These are phyloP conservation scores for Glossophaga mutica DNA, from an alignment of 2,797 vertebrate species.

Conservation along the genomic window DNA sequence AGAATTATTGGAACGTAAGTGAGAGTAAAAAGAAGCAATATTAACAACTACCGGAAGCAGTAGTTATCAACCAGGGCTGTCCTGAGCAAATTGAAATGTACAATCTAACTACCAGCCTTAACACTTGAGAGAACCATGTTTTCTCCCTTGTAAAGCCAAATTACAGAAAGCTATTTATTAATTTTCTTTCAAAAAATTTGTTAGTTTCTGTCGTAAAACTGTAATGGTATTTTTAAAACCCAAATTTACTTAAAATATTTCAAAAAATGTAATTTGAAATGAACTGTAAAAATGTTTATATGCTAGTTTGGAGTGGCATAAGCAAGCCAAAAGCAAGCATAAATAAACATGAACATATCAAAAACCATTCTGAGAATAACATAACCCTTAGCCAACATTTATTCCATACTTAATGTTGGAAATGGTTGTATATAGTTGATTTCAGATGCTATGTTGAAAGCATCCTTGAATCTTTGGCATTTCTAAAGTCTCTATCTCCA, in stretches of 20 bases:
- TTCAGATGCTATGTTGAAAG: not conserved
- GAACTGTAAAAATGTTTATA: not conserved
- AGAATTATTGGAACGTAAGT: not conserved
- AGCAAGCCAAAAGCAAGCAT: not conserved
- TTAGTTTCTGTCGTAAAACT: not conserved
- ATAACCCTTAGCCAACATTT: not conserved
- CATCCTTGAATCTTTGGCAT: not conserved
- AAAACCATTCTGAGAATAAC: not conserved
- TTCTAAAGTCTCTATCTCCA: not conserved
- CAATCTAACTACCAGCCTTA: not conserved
- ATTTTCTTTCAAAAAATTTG: not conserved
- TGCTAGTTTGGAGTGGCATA: not conserved
- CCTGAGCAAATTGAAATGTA: not conserved
- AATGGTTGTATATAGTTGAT: not conserved
- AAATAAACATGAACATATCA: not conserved
- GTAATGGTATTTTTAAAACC: not conserved
- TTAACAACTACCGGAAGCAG: not conserved
- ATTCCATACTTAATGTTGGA: not conserved
- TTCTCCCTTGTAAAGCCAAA: not conserved
- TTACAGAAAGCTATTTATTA: not conserved
- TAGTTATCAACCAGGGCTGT: not conserved
- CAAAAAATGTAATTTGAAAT: not conserved
- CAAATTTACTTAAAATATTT: not conserved
- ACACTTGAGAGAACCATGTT: not conserved
- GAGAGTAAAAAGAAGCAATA: not conserved